phyloP scores from a whole-genome alignment of 2,888 invertebrate species.

The Plebejus anna region DNA sequence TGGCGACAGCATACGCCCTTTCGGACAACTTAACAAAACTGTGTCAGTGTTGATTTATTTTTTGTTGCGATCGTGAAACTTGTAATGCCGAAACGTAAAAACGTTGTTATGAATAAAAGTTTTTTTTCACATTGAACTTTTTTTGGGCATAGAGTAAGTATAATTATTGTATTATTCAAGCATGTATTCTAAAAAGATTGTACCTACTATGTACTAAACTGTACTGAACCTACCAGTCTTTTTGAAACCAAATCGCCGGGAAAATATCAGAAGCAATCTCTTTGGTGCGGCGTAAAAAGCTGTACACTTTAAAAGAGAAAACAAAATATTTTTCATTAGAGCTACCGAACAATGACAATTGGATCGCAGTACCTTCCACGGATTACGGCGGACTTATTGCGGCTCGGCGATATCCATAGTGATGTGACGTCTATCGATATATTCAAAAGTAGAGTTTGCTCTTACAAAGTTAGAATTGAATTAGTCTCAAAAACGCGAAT shows the following conservation, averaged over 20 bases:
- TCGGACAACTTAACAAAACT: constrained; percentile 26
- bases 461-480: no score
- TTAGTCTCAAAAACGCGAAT: no score
- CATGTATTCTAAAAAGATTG: no score
- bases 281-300: constrained; percentile 43
- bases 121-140: neutral
- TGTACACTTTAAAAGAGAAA: constrained; percentile 56
- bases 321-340: constrained; percentile 75
- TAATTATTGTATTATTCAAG: no score
- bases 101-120: neutral
- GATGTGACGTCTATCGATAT: constrained; percentile 10
- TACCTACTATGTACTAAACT: neutral
- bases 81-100: neutral
- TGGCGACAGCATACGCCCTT: constrained; percentile 27
- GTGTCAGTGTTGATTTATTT: constrained; percentile 10
- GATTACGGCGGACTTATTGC: constrained; percentile 72
- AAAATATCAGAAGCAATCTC: constrained; percentile 41
- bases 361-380: constrained; percentile 69
- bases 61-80: constrained; percentile 2
- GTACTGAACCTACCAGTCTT: neutral
- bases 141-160: no score
- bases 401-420: constrained; percentile 57
- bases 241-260: constrained; percentile 31
- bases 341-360: constrained; percentile 69
- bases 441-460: neutral